Evolutionary conservation across 2,888 invertebrate species (phyloP).

Genomic region (Mythimna lalbum): DNA sequence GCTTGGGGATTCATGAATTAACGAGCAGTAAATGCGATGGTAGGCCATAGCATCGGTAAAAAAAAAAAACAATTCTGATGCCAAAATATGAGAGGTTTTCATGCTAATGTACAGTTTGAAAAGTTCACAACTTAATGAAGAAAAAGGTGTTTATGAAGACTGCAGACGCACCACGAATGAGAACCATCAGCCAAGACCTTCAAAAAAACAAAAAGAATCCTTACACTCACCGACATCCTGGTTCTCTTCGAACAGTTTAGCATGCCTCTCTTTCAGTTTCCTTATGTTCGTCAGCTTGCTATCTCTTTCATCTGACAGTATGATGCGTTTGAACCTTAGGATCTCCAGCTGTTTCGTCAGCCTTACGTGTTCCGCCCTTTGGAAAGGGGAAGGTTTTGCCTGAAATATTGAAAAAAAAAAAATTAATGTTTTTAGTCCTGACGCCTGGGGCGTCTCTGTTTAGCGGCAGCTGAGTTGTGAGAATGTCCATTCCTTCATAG

Average conservation of each 20-base stretch:
- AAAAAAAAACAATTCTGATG: too few species aligned
- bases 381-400: constrained; percentile 92
- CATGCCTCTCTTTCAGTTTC: constrained; percentile 92
- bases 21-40: too few species aligned
- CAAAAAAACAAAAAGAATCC: constrained; percentile 46
- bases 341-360: constrained; percentile 93
- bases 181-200: not conserved
- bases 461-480: too few species aligned
- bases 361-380: constrained; percentile 91
- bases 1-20: too few species aligned
- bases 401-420: constrained; percentile 60
- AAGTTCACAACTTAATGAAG: too few species aligned
- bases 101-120: too few species aligned
- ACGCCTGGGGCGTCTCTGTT: too few species aligned
- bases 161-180: constrained; percentile 14
- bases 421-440: not conserved
- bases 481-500: too few species aligned
- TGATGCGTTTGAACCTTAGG: constrained; percentile 92
- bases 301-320: constrained; percentile 93
- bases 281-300: constrained; percentile 92
- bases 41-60: too few species aligned
- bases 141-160: too few species aligned
- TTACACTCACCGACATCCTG: constrained; percentile 91
- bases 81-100: too few species aligned
- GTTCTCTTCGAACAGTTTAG: constrained; percentile 92